A percentile compares a stretch with the other conserved stretches of the same genome.
These are phyloP conservation scores for Esox masquinongy DNA, from an alignment of 2,797 vertebrate species.

Conservation along the genomic window DNA sequence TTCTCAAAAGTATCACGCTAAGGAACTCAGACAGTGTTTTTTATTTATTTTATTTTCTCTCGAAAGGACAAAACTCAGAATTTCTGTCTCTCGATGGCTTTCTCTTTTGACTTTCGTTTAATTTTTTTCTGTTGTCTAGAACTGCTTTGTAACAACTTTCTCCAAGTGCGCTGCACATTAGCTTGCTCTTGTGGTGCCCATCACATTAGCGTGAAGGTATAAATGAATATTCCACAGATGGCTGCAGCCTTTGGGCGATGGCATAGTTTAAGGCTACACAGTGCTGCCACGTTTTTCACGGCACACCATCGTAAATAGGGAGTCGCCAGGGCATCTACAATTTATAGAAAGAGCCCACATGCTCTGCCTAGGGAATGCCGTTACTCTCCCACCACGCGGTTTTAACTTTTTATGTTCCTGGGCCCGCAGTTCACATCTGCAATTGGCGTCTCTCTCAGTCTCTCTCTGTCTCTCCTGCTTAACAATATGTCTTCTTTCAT, in stretches of 20 bases:
- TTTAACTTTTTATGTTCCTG: conserved; percentile 13
- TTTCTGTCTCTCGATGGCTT: conserved; percentile 54
- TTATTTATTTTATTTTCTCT: conserved; percentile 30
- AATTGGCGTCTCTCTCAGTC: neutral
- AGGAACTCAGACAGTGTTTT: conserved; percentile 27
- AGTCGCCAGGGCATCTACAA: conserved; percentile 39
- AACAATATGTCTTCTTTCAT: conserved; percentile 53
- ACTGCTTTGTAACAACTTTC: conserved; percentile 77
- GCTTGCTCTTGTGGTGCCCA: conserved; percentile 46
- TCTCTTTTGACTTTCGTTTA: conserved; percentile 33
- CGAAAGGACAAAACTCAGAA: conserved; percentile 35
- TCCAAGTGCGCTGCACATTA: conserved; percentile 70
- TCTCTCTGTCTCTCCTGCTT: conserved; percentile 22
- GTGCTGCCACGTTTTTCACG: conserved; percentile 50
- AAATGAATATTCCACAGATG: conserved; percentile 46
- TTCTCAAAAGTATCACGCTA: conserved; percentile 82
- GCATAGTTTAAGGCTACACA: conserved; percentile 52
- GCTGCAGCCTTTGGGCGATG: conserved; percentile 47
- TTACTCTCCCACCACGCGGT: neutral
- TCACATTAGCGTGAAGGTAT: conserved; percentile 57
- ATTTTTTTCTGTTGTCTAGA: conserved; percentile 72
- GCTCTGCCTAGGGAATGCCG: neutral
- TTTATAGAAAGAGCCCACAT: conserved; percentile 32
- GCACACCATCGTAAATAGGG: conserved; percentile 50
- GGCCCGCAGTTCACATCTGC: conserved; percentile 29